Evolutionary conservation across 1,140 invertebrate genomes (phyloP).

Genomic region (Papilio helenus): DNA sequence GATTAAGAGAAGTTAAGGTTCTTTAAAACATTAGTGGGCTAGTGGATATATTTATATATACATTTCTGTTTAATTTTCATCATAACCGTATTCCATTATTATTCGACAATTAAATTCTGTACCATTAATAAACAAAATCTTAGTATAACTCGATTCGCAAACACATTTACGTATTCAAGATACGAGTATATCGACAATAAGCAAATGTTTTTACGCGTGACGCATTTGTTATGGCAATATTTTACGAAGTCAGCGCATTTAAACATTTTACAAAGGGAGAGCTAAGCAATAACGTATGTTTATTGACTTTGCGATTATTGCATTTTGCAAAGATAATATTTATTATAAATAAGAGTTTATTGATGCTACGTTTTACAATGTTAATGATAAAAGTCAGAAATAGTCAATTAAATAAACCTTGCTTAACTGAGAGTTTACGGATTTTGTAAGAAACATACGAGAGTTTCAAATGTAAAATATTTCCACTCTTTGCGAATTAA

Average conservation of each 20-base stretch:
- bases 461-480: too few relatives aligned
- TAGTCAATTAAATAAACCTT: too few relatives aligned
- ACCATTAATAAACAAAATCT: neutral
- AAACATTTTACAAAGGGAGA: constrained; percentile 57
- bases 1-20: too few relatives aligned
- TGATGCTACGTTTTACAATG: constrained; percentile 18
- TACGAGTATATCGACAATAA: constrained; percentile 65
- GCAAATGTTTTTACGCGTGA: constrained; percentile 47
- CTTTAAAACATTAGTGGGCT: too few relatives aligned
- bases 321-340: constrained; percentile 33
- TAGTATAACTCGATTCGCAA: constrained; percentile 18
- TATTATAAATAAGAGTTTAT: constrained; percentile 39
- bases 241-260: constrained; percentile 57
- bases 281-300: constrained; percentile 41
- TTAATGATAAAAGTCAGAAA: too few relatives aligned
- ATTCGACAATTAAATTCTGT: too few relatives aligned
- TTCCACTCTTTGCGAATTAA: too few relatives aligned
- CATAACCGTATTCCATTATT: too few relatives aligned
- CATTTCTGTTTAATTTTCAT: too few relatives aligned
- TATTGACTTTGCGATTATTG: constrained; percentile 28
- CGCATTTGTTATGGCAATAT: constrained; percentile 67
- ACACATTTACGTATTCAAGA: constrained; percentile 42
- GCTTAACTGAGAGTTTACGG: too few relatives aligned
- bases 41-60: too few relatives aligned
- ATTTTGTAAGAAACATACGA: too few relatives aligned